Conservation (phyloP, 2,113 vertebrate genomes). For the Erinaceus europaeus region DNA sequence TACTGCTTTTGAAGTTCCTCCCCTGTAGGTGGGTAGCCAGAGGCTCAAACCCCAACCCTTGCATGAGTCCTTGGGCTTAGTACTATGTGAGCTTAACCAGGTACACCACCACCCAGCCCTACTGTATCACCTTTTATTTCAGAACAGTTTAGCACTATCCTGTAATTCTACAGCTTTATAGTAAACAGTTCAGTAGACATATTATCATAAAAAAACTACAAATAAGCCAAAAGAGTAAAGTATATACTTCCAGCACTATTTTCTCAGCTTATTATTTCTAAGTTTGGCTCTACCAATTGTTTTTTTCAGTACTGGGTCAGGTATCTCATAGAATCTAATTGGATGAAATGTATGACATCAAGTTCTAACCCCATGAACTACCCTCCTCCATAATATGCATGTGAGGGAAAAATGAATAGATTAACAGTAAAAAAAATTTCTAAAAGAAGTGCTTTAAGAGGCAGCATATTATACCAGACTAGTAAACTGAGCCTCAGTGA, state of each 20-base stretch:
- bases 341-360: not conserved
- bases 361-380: not conserved
- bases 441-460: too few species aligned
- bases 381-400: not conserved
- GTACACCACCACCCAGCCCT: too few species aligned
- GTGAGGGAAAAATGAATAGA: not conserved
- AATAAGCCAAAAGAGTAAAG: not conserved
- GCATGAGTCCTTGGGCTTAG: too few species aligned
- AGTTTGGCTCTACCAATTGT: not conserved
- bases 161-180: too few species aligned
- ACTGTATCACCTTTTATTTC: too few species aligned
- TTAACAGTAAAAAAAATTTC: not conserved
- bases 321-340: not conserved
- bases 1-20: too few species aligned
- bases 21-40: too few species aligned
- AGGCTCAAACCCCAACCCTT: too few species aligned
- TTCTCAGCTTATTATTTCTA: constrained; percentile 4
- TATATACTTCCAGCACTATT: not conserved
- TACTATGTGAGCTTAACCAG: too few species aligned
- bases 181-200: not conserved
- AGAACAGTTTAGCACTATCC: too few species aligned
- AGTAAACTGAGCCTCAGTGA: too few species aligned
- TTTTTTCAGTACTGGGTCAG: not conserved
- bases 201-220: not conserved
- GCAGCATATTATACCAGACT: too few species aligned